A percentile compares a stretch with the other conserved stretches of the same genome.
Conservation (phyloP, 2,888 invertebrate species). For the Aspidiotus destructor region DNA sequence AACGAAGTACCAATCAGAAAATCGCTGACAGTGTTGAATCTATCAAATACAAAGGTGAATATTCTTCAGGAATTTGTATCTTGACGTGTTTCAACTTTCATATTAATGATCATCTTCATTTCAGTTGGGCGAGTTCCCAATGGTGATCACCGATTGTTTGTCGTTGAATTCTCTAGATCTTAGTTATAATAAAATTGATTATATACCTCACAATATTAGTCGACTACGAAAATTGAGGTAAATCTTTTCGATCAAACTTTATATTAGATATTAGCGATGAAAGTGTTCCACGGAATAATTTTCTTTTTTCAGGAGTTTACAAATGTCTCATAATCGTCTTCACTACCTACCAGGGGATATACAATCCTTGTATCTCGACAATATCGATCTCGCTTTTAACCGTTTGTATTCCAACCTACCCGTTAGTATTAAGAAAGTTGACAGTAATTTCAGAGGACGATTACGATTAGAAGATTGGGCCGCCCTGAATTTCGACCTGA, state of each 20-base stretch:
- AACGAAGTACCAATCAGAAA: not conserved
- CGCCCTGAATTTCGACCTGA: not conserved
- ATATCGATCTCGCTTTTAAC: not conserved
- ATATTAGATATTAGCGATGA: not conserved
- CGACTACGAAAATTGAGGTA: constrained; percentile 21
- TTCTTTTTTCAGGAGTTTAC: not conserved
- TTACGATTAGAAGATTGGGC: not conserved
- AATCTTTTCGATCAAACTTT: constrained; percentile 33
- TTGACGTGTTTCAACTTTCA: too few species aligned
- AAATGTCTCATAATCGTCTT: not conserved
- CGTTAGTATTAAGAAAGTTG: too few species aligned
- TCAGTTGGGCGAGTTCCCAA: not conserved
- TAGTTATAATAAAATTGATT: not conserved
- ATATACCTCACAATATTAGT: not conserved
- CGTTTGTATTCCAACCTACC: not conserved
- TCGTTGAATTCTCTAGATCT: not conserved
- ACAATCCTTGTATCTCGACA: not conserved
- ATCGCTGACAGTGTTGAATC: not conserved
- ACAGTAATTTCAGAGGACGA: not conserved
- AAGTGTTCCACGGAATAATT: not conserved
- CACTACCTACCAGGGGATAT: not conserved
- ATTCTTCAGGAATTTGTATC: not conserved
- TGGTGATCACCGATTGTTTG: not conserved
- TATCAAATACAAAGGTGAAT: not conserved
- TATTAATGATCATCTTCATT: not conserved